Conservation (phyloP, 1,140 invertebrate genomes). For the Bombus turneri region DNA sequence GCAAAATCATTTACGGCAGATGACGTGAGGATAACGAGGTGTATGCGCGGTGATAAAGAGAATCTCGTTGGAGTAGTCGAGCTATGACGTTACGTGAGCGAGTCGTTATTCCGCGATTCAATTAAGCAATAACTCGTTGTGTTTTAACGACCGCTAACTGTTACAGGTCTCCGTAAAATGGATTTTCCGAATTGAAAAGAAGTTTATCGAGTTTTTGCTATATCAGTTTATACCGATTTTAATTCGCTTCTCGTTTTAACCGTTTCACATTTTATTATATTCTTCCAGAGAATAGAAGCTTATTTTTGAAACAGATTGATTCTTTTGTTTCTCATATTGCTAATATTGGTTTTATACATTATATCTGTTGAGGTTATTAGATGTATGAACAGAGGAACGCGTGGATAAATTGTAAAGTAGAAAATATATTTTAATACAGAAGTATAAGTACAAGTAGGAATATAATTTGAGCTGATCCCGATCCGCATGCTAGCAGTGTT, state of each 20-base stretch:
- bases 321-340: no score
- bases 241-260: background rate
- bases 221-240: no score
- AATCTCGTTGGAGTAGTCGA: background rate
- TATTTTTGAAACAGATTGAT: background rate
- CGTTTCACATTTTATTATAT: background rate
- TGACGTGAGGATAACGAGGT: conserved; percentile 10
- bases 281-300: no score
- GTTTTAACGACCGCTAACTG: background rate
- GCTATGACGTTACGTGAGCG: background rate
- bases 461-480: no score
- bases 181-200: background rate
- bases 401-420: no score
- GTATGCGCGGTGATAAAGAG: conserved; percentile 8
- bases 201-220: background rate
- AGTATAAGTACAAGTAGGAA: no score
- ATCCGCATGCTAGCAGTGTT: no score
- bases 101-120: conserved; percentile 15
- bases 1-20: background rate
- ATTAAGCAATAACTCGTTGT: conserved; percentile 35
- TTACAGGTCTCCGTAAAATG: background rate
- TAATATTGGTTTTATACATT: background rate
- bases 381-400: no score
- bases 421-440: no score
- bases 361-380: background rate